Percentiles rank a stretch among this genome's conserved stretches.
Evolutionary conservation across 2,888 invertebrate genomes (phyloP).

Genomic region (Blastobasis adustella): DNA sequence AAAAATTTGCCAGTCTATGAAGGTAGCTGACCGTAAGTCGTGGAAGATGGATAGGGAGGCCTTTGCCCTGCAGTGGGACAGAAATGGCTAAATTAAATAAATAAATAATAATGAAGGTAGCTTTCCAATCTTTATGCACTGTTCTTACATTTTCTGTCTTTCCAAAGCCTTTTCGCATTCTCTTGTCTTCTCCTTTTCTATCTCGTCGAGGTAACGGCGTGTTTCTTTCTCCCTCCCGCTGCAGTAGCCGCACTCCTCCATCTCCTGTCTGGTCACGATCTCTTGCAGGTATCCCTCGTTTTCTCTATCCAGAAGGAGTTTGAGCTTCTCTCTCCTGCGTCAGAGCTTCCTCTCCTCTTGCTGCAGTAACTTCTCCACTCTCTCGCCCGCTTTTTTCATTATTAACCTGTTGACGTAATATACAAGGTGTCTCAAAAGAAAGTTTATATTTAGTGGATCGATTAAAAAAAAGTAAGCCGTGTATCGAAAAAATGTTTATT

Average conservation of each 20-base stretch:
- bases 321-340: conserved; percentile 50
- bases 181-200: conserved; percentile 47
- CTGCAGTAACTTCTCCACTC: conserved; percentile 41
- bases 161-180: conserved; percentile 57
- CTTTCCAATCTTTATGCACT: background rate
- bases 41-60: no score
- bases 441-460: no score
- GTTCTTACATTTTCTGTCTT: conserved; percentile 56
- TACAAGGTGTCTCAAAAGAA: no score
- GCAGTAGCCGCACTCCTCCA: conserved; percentile 44
- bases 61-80: no score
- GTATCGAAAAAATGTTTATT: no score
- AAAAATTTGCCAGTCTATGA: no score
- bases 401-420: conserved; percentile 34
- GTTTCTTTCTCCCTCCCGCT: conserved; percentile 36
- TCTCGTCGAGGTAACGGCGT: conserved; percentile 35
- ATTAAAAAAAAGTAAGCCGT: no score
- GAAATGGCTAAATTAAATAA: no score
- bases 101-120: background rate
- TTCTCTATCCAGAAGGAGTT: conserved; percentile 40
- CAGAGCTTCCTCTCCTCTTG: conserved; percentile 52
- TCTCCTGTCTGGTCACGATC: conserved; percentile 31
- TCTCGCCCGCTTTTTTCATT: conserved; percentile 49
- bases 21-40: no score
- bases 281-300: conserved; percentile 39